These are phyloP conservation scores for Microplitis manilae DNA, from an alignment of 2,888 invertebrate genomes.

Conservation along the genomic window DNA sequence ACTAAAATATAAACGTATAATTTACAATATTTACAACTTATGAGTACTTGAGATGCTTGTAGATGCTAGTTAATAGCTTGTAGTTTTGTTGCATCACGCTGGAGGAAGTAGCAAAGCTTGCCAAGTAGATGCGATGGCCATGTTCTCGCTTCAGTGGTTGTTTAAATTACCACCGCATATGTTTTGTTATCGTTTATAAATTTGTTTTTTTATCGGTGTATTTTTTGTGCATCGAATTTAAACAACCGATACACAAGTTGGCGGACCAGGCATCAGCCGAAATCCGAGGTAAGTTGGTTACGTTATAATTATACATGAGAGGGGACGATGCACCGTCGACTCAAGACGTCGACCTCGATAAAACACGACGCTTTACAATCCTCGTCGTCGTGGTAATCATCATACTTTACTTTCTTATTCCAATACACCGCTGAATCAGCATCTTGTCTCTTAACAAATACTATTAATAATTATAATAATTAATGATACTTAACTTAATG, in stretches of 20 bases:
- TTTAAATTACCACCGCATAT: conserved; percentile 12
- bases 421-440: background rate
- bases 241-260: conserved; percentile 17
- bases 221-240: conserved; percentile 21
- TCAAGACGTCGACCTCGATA: conserved; percentile 46
- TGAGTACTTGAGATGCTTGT: conserved; percentile 1
- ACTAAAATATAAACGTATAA: conserved; percentile 11
- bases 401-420: background rate
- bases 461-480: background rate
- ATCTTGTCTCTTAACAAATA: background rate
- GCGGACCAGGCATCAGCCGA: conserved; percentile 22
- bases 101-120: conserved; percentile 10
- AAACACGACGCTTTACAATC: conserved; percentile 28
- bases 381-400: background rate
- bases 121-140: background rate
- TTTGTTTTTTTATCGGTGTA: background rate
- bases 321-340: conserved; percentile 45
- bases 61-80: conserved; percentile 4
- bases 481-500: background rate
- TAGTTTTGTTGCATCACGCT: conserved; percentile 5
- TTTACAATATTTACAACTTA: conserved; percentile 18
- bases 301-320: conserved; percentile 45
- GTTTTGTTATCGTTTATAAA: conserved; percentile 8
- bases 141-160: conserved; percentile 18
- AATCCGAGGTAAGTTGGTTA: conserved; percentile 45